phyloP scores from a whole-genome alignment of 2,113 vertebrate species.

The Etia nguti region DNA sequence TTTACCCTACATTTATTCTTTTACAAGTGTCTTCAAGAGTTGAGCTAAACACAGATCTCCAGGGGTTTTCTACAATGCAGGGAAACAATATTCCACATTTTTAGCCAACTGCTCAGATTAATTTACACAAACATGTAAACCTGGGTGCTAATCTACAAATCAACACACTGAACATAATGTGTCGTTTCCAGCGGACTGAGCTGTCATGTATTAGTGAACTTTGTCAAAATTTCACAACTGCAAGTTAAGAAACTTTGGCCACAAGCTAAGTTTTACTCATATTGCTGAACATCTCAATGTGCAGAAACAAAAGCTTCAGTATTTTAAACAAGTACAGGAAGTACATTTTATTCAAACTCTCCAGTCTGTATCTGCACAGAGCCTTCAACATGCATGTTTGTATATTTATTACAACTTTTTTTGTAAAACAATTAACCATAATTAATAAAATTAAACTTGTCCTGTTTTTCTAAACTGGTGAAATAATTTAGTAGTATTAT shows the following conservation, averaged over 20 bases:
- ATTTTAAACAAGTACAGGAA: not conserved
- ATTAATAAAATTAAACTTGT: not conserved
- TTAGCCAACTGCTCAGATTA: fast-evolving
- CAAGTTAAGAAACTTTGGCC: not conserved
- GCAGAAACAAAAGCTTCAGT: not conserved
- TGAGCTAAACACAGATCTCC: not conserved
- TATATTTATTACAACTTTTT: not conserved
- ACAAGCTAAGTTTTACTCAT: not conserved
- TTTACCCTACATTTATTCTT: not conserved
- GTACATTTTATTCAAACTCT: not conserved
- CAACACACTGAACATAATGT: not conserved
- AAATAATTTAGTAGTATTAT: not conserved
- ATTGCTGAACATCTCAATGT: not conserved
- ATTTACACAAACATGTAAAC: fast-evolving
- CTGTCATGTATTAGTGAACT: not conserved
- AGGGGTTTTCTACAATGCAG: fast-evolving
- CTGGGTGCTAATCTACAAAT: fast-evolving
- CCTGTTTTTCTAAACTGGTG: not conserved
- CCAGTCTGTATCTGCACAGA: not conserved
- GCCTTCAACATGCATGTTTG: fast-evolving
- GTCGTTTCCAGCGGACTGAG: not conserved
- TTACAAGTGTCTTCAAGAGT: not conserved
- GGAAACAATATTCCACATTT: not conserved
- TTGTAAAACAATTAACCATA: not conserved
- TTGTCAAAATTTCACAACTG: fast-evolving